Evolutionary conservation across 2,797 vertebrate genomes (phyloP).

Genomic region (Gymnoscopelus microlampas): DNA sequence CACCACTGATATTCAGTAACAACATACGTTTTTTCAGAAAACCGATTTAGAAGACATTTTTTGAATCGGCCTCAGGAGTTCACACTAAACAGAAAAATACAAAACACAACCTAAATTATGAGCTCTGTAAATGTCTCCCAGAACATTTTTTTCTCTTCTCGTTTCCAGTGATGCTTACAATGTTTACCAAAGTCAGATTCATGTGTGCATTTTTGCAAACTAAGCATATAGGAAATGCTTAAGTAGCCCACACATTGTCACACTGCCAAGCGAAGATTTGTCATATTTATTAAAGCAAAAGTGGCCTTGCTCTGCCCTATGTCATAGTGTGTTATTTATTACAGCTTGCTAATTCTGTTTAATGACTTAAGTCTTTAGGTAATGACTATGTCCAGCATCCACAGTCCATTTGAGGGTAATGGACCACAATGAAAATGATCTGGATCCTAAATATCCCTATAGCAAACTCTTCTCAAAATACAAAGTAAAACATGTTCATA

Average conservation of each 20-base stretch:
- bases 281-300: constrained; percentile 32
- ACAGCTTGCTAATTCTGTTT: constrained; percentile 59
- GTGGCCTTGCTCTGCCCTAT: constrained; percentile 37
- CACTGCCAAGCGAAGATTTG: constrained; percentile 21
- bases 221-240: constrained; percentile 13
- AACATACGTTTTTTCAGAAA: too few species aligned
- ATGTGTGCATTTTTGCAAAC: neutral
- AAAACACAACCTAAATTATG: neutral
- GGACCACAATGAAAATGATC: constrained; percentile 54
- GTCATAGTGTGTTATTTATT: constrained; percentile 65
- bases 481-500: too few species aligned
- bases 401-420: constrained; percentile 62
- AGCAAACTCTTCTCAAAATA: constrained; percentile 8
- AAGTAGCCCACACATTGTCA: constrained; percentile 22
- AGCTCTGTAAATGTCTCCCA: too few species aligned
- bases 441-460: constrained; percentile 56
- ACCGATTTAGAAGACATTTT: too few species aligned
- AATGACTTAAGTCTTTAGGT: constrained; percentile 66
- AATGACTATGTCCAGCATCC: constrained; percentile 49
- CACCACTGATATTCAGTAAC: too few species aligned
- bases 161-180: neutral
- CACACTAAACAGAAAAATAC: neutral
- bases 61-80: too few species aligned
- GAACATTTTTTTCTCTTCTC: too few species aligned
- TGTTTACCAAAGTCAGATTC: constrained; percentile 1